phyloP scores from a whole-genome alignment of 2,888 invertebrate genomes.

The Idaea biselata region DNA sequence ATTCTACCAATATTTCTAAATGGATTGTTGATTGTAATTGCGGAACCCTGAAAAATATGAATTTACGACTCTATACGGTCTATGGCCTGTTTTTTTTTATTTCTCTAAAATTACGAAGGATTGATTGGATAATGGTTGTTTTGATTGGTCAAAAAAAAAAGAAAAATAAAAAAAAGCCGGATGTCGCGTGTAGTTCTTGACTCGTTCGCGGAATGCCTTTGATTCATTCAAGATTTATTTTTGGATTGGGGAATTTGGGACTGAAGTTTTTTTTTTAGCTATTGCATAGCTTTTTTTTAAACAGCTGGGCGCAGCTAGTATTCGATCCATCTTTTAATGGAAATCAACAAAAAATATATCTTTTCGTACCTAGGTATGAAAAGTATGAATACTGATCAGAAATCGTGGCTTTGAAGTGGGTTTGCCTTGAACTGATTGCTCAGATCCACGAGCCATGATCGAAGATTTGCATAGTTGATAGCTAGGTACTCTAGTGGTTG shows the following conservation, averaged over 20 bases:
- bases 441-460: not conserved
- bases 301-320: too few relatives aligned
- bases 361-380: not conserved
- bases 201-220: not conserved
- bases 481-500: not conserved
- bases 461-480: not conserved
- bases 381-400: not conserved
- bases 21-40: not conserved
- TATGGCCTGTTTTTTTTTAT: constrained; percentile 1
- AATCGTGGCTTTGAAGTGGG: not conserved
- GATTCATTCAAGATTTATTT: not conserved
- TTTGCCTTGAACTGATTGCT: not conserved
- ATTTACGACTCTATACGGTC: not conserved
- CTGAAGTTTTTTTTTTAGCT: not conserved
- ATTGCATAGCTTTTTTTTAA: not conserved
- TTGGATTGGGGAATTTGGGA: not conserved
- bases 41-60: not conserved
- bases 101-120: not conserved
- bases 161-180: constrained; percentile 6
- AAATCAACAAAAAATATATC: too few relatives aligned
- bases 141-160: constrained; percentile 4
- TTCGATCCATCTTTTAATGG: too few relatives aligned
- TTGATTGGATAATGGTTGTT: not conserved
- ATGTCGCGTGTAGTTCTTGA: not conserved
- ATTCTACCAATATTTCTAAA: too few relatives aligned